A percentile compares a stretch with the other conserved stretches of the same genome.
These are phyloP conservation scores for Ormyrus rosae DNA, from an alignment of 2,888 invertebrate species.

Conservation along the genomic window DNA sequence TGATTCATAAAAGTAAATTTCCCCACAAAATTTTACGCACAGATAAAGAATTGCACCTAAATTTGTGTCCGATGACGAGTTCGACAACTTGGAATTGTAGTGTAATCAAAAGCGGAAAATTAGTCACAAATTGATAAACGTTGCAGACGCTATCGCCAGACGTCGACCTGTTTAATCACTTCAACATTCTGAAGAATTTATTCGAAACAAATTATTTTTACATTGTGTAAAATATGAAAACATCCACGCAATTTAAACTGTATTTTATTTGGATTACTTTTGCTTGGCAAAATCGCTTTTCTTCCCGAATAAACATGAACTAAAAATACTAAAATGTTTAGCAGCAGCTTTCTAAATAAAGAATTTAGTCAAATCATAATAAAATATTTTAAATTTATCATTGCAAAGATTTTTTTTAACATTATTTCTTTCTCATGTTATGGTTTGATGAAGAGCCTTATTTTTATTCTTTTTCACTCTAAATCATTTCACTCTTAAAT, in stretches of 20 bases:
- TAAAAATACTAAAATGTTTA: slow-evolving; percentile 17
- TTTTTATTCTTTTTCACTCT: slow-evolving; percentile 3
- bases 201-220: not conserved
- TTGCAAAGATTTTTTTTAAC: not conserved
- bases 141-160: slow-evolving; percentile 34
- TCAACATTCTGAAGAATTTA: not conserved
- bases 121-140: slow-evolving; percentile 11
- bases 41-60: no score
- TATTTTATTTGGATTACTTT: not conserved
- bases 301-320: not conserved
- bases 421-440: not conserved
- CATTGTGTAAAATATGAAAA: no score
- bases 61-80: no score
- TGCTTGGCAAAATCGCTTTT: slow-evolving; percentile 15
- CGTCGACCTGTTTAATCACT: not conserved
- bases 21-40: no score
- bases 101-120: not conserved
- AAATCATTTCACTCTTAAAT: slow-evolving; percentile 27
- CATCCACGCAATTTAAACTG: no score
- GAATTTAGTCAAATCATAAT: slow-evolving; percentile 9
- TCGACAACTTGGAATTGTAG: no score
- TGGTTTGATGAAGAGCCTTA: not conserved
- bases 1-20: no score
- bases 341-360: slow-evolving; percentile 4
- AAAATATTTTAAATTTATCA: not conserved